Conservation (phyloP, 1,140 invertebrate species). For the Papilio xuthus region DNA sequence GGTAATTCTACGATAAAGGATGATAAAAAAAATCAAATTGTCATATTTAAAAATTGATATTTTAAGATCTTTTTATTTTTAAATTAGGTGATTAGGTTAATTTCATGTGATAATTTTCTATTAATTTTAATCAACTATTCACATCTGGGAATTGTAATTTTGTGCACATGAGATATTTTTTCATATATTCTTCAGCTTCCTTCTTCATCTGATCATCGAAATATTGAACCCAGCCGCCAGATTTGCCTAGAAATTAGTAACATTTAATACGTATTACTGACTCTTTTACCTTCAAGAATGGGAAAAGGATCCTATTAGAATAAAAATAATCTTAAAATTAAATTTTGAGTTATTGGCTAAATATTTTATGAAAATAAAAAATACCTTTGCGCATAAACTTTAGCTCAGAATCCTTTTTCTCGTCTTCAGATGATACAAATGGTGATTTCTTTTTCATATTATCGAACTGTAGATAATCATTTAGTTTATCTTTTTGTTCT, state of each 20-base stretch:
- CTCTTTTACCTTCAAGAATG: too few relatives aligned
- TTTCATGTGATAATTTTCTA: background rate
- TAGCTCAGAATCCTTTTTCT: slow-evolving; percentile 43
- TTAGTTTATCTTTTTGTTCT: slow-evolving; percentile 79
- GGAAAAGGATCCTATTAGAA: too few relatives aligned
- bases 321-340: too few relatives aligned
- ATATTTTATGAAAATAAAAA: too few relatives aligned
- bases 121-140: background rate
- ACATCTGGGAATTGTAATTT: slow-evolving; percentile 53
- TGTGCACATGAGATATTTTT: slow-evolving; percentile 46
- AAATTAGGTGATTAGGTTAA: too few relatives aligned
- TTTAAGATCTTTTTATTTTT: too few relatives aligned
- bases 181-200: slow-evolving; percentile 57
- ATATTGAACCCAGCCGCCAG: slow-evolving; percentile 56
- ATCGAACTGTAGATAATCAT: slow-evolving; percentile 84
- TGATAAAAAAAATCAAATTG: too few relatives aligned
- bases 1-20: too few relatives aligned
- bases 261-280: background rate
- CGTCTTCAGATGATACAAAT: slow-evolving; percentile 82
- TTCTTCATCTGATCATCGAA: slow-evolving; percentile 56
- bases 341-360: too few relatives aligned
- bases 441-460: slow-evolving; percentile 86
- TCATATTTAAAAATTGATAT: too few relatives aligned
- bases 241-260: slow-evolving; percentile 52
- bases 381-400: slow-evolving; percentile 64